Evolutionary conservation across 2,888 invertebrate species (phyloP).

Genomic region (Anaspis maculata): DNA sequence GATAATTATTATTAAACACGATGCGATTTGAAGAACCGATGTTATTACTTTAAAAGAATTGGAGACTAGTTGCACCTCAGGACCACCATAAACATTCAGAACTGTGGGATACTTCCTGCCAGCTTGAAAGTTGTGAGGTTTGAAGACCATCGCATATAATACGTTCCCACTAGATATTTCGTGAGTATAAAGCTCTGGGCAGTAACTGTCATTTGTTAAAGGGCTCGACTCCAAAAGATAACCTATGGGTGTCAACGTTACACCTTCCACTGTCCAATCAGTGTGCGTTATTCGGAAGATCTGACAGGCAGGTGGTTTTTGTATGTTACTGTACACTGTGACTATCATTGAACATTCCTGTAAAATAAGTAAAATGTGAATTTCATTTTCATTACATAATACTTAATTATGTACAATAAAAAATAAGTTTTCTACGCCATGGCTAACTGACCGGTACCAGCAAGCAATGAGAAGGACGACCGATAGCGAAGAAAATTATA

Average conservation of each 20-base stretch:
- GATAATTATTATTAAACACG: constrained; percentile 12
- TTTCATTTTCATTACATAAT: too few species aligned
- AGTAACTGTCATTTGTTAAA: constrained; percentile 49
- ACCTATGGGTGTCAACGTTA: constrained; percentile 60
- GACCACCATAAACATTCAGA: constrained; percentile 95
- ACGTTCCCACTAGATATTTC: constrained; percentile 61
- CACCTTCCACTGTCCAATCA: constrained; percentile 61
- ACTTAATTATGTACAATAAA: too few species aligned
- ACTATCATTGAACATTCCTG: constrained; percentile 75
- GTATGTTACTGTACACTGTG: constrained; percentile 76
- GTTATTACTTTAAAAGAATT: constrained; percentile 79
- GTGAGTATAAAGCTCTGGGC: constrained; percentile 66
- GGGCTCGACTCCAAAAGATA: constrained; percentile 55
- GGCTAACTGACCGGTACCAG: too few species aligned
- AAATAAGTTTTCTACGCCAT: too few species aligned
- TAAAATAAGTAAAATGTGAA: too few species aligned
- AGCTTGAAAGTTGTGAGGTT: constrained; percentile 62
- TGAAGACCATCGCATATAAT: constrained; percentile 84
- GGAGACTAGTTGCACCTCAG: constrained; percentile 94
- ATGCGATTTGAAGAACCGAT: not conserved
- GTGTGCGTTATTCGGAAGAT: constrained; percentile 63
- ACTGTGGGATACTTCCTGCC: constrained; percentile 81
- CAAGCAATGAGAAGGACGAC: too few species aligned
- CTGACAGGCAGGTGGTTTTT: constrained; percentile 69
- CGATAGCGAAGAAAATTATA: too few species aligned